Conservation (phyloP, 1,140 invertebrate genomes). For the Drosophila ercepeae region DNA sequence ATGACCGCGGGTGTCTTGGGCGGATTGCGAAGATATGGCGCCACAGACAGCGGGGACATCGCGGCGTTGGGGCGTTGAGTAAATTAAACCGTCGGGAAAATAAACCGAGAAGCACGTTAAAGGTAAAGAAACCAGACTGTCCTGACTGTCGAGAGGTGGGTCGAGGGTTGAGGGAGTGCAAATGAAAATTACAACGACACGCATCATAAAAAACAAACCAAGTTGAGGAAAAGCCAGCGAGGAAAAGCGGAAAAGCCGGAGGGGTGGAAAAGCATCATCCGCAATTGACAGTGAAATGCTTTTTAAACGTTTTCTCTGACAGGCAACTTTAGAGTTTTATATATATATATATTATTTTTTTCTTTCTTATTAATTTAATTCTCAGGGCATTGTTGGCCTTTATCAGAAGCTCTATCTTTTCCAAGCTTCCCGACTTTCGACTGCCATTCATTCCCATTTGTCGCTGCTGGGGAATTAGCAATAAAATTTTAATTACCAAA, state of each 20-base stretch:
- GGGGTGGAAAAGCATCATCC: conserved; percentile 30
- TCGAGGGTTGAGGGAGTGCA: conserved; percentile 12
- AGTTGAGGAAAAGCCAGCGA: conserved; percentile 23
- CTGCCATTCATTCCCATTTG: conserved; percentile 58
- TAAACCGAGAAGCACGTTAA: conserved; percentile 40
- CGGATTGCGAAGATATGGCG: conserved; percentile 7
- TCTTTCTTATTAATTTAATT: conserved; percentile 66
- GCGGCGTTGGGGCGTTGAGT: conserved; percentile 46
- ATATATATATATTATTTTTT: neutral
- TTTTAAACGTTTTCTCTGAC: conserved; percentile 58
- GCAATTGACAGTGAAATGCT: conserved; percentile 78
- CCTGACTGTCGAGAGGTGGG: neutral
- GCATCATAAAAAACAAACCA: conserved; percentile 47
- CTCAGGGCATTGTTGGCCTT: conserved; percentile 46
- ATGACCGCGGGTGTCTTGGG: conserved; percentile 68
- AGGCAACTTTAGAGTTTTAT: neutral
- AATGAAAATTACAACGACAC: conserved; percentile 61
- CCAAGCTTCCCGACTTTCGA: neutral
- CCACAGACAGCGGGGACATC: conserved; percentile 1
- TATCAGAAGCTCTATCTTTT: conserved; percentile 3
- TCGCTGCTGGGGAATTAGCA: conserved; percentile 56
- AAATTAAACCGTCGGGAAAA: conserved; percentile 75
- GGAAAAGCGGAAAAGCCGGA: conserved; percentile 13
- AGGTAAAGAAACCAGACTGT: conserved; percentile 42
- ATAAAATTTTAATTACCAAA: conserved; percentile 79